Conservation (phyloP, 2,888 invertebrate species). For the Mantis religiosa region DNA sequence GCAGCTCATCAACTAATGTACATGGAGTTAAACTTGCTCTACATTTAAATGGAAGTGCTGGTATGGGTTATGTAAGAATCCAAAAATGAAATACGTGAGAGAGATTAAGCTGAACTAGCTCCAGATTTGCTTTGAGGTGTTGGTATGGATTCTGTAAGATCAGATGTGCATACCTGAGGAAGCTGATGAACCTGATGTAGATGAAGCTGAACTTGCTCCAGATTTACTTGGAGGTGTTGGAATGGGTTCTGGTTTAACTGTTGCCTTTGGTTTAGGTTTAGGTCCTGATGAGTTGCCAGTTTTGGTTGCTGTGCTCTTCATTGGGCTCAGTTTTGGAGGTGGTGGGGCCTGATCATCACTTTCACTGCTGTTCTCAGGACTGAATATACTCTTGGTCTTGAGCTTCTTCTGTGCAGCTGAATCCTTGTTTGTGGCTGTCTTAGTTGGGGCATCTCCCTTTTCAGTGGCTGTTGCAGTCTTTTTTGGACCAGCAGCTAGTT, state of each 20-base stretch:
- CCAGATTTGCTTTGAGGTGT: too few relatives aligned
- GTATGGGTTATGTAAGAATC: too few relatives aligned
- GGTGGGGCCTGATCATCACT: slow-evolving; percentile 47
- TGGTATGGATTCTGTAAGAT: not conserved
- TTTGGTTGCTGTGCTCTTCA: slow-evolving; percentile 42
- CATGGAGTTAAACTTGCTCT: too few relatives aligned
- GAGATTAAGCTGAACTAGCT: too few relatives aligned
- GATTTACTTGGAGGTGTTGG: slow-evolving; percentile 31
- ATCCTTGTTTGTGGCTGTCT: slow-evolving; percentile 32
- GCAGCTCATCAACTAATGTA: too few relatives aligned
- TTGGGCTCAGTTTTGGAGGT: slow-evolving; percentile 44
- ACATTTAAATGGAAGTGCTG: too few relatives aligned
- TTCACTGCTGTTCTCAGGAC: slow-evolving; percentile 73
- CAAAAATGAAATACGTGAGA: too few relatives aligned
- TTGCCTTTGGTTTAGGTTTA: slow-evolving; percentile 39
- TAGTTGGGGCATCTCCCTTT: slow-evolving; percentile 28
- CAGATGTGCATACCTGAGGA: slow-evolving; percentile 33
- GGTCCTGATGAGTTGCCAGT: not conserved
- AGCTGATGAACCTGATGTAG: slow-evolving; percentile 34
- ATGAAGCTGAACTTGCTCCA: slow-evolving; percentile 34
- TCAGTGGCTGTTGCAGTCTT: slow-evolving; percentile 29
- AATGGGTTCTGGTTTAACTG: slow-evolving; percentile 13
- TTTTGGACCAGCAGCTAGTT: slow-evolving; percentile 33
- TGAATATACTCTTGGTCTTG: slow-evolving; percentile 77
- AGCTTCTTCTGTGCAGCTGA: slow-evolving; percentile 41